A percentile compares a stretch with the other conserved stretches of the same genome.
These are phyloP conservation scores for Hemaris fuciformis DNA, from an alignment of 2,888 invertebrate species.

Conservation along the genomic window DNA sequence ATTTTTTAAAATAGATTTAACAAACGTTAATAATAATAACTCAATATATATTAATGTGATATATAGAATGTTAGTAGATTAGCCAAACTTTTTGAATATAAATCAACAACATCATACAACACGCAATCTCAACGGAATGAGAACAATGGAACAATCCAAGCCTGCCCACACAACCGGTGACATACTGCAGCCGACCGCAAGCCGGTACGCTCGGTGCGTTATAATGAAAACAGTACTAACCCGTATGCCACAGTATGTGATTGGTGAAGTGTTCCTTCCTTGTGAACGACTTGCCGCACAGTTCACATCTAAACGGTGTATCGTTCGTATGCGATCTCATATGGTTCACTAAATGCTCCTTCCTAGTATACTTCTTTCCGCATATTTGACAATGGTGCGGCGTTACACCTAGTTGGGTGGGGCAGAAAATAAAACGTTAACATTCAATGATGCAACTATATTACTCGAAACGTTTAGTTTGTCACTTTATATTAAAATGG, in stretches of 20 bases:
- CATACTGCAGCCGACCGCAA: neutral
- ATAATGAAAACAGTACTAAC: constrained; percentile 69
- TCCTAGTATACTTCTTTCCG: constrained; percentile 93
- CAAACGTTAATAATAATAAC: no score
- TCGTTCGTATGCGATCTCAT: constrained; percentile 94
- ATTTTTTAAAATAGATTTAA: no score
- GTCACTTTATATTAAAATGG: constrained; percentile 26
- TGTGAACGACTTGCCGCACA: constrained; percentile 93
- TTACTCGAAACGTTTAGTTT: constrained; percentile 52
- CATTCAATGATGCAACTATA: constrained; percentile 80
- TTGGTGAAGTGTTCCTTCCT: constrained; percentile 95
- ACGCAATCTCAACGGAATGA: neutral
- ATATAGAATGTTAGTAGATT: neutral
- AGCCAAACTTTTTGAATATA: neutral
- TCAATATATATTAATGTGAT: no score
- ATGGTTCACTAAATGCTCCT: constrained; percentile 94
- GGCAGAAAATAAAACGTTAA: constrained; percentile 77
- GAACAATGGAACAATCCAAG: constrained; percentile 44
- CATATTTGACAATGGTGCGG: constrained; percentile 93
- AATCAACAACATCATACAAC: neutral
- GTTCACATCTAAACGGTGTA: constrained; percentile 92
- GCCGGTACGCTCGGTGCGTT: constrained; percentile 16
- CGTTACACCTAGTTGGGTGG: constrained; percentile 86
- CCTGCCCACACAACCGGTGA: constrained; percentile 36
- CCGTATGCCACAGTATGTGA: constrained; percentile 94